Base-by-base conservation (phyloP, 2,113 vertebrate species). In the Lasiurus borealis region DNA sequence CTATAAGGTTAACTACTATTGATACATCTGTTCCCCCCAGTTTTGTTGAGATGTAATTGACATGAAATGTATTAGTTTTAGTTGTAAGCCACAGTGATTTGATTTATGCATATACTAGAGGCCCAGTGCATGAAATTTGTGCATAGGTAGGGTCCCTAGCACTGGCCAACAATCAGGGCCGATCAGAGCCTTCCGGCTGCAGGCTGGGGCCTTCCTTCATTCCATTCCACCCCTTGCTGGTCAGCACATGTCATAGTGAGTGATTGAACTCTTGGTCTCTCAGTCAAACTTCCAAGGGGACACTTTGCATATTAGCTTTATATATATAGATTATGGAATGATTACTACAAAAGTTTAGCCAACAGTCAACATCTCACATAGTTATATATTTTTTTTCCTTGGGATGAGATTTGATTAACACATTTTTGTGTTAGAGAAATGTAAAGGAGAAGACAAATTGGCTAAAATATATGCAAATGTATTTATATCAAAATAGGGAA, bases 401-500 rank as follows among this genome's bases (percentile, higher is more conserved):
- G 25, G 69, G 40, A 69, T 69, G 31, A 84, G 18, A 90, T n/a
- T 23, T 84, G 16, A 84, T 40, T 18, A 87, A 62, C 25, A 90
- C 9, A 80, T 76, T 7, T 81, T 82, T 66, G 46, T 40, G 3
- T 77, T 86, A 69, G 19, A 62, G 18, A 23, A 88, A 52, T 62
- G 31, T 8, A 78, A 72, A 23, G n/a, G 6, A 11, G 19, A 75
- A 75, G 86, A 90, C 15, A 90, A 66, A 83, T 62, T 71, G 36
- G 48, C 0, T 34, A 46, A 77, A 71, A 66, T 13, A 66, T 57
- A 50, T 25, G 27, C n/a, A 73, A 68, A 90, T 52, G 36, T 6
- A 92, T 87, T 77, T 92, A 83, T 6, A 25, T 36, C 27, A 78
- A 92, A 94, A 72, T 77, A 57, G 8, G 14, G 59, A 83, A 82